These are phyloP conservation scores for Epizoanthus illoricatus DNA, from an alignment of 92 coral and sea anemone genomes.

Conservation along the genomic window DNA sequence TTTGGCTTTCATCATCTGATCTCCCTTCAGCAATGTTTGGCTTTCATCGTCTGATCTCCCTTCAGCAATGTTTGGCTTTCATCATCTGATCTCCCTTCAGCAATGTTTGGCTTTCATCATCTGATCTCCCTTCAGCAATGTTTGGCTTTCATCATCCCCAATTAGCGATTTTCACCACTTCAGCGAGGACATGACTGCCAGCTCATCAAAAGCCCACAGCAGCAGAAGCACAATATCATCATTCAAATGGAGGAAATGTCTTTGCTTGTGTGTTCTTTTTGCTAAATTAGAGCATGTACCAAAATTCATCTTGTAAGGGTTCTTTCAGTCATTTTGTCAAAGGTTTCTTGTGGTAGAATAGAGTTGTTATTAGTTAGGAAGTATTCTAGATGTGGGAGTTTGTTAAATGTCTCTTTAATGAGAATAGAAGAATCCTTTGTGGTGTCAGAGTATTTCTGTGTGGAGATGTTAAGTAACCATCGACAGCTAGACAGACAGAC, in stretches of 20 bases:
- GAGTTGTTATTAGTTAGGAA: neutral
- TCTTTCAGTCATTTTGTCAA: neutral
- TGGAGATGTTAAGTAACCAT: neutral
- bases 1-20: constrained; percentile 40
- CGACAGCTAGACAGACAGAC: constrained; percentile 27
- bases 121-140: constrained; percentile 32
- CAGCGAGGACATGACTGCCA: constrained; percentile 33
- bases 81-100: constrained; percentile 40
- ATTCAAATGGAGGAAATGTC: constrained; percentile 4
- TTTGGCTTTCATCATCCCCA: constrained; percentile 47
- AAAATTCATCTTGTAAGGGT: neutral
- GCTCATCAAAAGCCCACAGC: constrained; percentile 26
- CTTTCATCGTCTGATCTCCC: constrained; percentile 45
- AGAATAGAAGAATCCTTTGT: neutral
- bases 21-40: constrained; percentile 42
- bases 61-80: no score
- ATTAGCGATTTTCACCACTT: constrained; percentile 41
- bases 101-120: constrained; percentile 46
- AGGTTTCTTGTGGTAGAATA: neutral
- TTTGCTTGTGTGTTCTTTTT: neutral
- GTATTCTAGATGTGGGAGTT: neutral
- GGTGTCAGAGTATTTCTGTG: neutral
- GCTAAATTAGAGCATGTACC: neutral
- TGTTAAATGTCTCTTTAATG: neutral
- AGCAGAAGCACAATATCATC: constrained; percentile 21